Evolutionary conservation across 2,888 invertebrate species (phyloP).

Genomic region (Tromatobia lineatoria): DNA sequence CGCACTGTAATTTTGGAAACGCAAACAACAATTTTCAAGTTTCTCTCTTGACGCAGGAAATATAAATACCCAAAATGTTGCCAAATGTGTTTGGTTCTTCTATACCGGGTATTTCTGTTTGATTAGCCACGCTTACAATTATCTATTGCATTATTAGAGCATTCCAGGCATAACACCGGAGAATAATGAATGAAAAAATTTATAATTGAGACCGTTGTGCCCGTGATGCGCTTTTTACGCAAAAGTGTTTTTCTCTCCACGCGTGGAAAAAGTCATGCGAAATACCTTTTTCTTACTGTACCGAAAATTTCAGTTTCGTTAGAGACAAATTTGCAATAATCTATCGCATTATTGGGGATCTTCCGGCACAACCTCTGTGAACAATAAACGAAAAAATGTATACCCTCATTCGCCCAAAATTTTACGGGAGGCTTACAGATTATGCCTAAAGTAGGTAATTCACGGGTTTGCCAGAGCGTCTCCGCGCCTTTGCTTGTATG

Average conservation of each 20-base stretch:
- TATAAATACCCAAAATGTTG: no score
- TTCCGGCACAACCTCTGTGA: neutral
- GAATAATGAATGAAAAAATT: no score
- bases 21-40: no score
- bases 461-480: neutral
- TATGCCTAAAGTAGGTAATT: slow-evolving; percentile 6
- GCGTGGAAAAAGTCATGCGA: neutral
- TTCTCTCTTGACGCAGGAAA: no score
- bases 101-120: no score
- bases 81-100: no score
- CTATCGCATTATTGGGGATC: slow-evolving; percentile 29
- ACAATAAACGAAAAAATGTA: neutral
- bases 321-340: slow-evolving; percentile 5
- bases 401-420: slow-evolving; percentile 1
- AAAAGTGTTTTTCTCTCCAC: neutral
- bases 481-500: neutral
- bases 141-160: no score
- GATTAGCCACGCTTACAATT: no score
- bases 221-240: no score
- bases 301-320: neutral
- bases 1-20: no score
- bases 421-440: slow-evolving; percentile 11
- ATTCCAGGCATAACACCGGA: no score
- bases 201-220: no score
- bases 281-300: neutral